Evolutionary conservation across 2,888 invertebrate species (phyloP), one percentile per base, ranked within the genome.

Genomic region (Lasiommata megera): DNA sequence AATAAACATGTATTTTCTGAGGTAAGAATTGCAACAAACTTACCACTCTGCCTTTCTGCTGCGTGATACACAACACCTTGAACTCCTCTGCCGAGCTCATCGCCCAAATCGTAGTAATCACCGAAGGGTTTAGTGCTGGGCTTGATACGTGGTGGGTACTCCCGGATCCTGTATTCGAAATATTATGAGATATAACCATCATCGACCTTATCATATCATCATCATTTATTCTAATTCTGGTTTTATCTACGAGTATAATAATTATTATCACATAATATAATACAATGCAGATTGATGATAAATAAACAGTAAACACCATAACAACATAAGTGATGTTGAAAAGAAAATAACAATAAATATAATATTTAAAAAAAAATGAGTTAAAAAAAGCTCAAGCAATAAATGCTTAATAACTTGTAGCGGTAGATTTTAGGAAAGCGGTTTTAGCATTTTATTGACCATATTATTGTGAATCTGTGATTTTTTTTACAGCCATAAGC

Each of bases 31-130:
- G 31, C 6, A 38, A 41, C 36, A 23, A 1, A 48, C 57, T 76
- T 71, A 91, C 94, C 96, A 6, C 94, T 94, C 12, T 93, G 86
- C 56, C 97, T 93, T 79, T 97, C 97, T 0, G 96, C 97, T 0
- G 96, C 95, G 79, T 98, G 97, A 80, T 97, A 97, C 0, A 95
- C 96, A 38, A 97, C 94, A 1, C 97, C 97, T 79, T 97, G 97
- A 0, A 97, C 98, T 38, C 98, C 98, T 54, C 98, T 93, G 23
- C 98, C 98, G 18, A 98, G 88, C 80, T 98, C 97, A 82, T 97
- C 97, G 0, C 98, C 98, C 61, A 98, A 92, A 79, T 97, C 97
- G 80, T 97, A 98, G 79, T 93, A 93, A 69, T 97, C 97, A 3
- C 93, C 93, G 73, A 95, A 94, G 0, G 93, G 93, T 71, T 94